Evolutionary conservation across 2,797 vertebrate genomes (phyloP).

Genomic region (Acanthurus lineatus): DNA sequence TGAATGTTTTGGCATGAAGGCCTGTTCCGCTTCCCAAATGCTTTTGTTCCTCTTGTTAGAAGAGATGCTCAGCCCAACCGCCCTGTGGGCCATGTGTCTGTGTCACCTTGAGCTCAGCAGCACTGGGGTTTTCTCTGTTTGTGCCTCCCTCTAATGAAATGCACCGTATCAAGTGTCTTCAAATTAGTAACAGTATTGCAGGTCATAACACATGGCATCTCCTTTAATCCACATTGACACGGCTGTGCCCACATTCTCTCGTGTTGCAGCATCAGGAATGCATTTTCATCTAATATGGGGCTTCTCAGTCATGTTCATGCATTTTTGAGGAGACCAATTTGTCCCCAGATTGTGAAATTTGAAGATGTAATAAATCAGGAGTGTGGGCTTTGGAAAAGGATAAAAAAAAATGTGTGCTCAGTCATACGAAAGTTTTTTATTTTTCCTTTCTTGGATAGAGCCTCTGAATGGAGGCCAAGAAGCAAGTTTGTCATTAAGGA

Average conservation of each 20-base stretch:
- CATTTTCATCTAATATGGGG: constrained; percentile 72
- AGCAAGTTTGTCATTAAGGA: constrained; percentile 63
- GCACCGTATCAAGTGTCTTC: constrained; percentile 73
- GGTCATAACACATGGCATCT: constrained; percentile 75
- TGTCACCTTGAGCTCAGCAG: constrained; percentile 70
- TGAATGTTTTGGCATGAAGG: constrained; percentile 79
- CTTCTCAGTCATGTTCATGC: constrained; percentile 69
- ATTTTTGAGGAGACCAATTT: constrained; percentile 81
- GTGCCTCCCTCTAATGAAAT: constrained; percentile 66
- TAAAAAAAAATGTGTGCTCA: constrained; percentile 60
- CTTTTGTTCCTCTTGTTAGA: constrained; percentile 77
- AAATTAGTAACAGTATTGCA: constrained; percentile 79
- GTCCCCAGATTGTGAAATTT: constrained; percentile 83
- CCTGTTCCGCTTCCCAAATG: constrained; percentile 70
- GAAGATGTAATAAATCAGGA: constrained; percentile 82
- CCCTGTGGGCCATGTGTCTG: constrained; percentile 64
- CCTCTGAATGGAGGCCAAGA: constrained; percentile 58
- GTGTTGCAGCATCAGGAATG: constrained; percentile 80
- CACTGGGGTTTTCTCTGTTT: constrained; percentile 63
- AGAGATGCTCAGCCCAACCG: constrained; percentile 66
- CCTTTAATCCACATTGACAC: constrained; percentile 75
- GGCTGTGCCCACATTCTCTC: constrained; percentile 66
- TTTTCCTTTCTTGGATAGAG: constrained; percentile 55
- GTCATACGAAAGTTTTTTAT: constrained; percentile 58
- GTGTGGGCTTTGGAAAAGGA: constrained; percentile 73